These are phyloP conservation scores for Hydroisotoma schaefferi DNA, from an alignment of 2,888 invertebrate species.

Conservation along the genomic window DNA sequence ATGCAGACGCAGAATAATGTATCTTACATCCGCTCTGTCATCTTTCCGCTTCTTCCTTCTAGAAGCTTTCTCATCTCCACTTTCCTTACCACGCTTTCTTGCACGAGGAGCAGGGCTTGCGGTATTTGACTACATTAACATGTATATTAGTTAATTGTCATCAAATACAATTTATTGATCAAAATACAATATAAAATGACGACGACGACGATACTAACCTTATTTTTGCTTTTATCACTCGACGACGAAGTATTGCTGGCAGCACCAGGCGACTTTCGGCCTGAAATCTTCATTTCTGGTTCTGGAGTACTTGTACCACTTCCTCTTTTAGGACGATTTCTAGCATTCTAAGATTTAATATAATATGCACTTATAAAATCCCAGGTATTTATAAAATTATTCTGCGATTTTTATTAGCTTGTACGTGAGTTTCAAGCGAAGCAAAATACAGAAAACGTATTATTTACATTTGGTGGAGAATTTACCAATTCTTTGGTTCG, in stretches of 20 bases:
- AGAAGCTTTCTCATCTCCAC: conserved; percentile 59
- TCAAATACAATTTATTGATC: background rate
- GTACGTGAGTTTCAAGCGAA: background rate
- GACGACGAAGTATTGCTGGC: conserved; percentile 50
- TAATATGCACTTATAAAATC: conserved; percentile 1
- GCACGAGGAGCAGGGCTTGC: conserved; percentile 47
- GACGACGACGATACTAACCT: conserved; percentile 37
- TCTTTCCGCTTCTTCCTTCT: conserved; percentile 60
- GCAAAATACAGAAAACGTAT: background rate
- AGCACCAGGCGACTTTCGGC: conserved; percentile 51
- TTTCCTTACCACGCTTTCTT: conserved; percentile 48
- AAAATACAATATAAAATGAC: conserved; percentile 1
- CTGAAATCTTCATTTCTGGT: conserved; percentile 48
- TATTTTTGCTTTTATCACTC: conserved; percentile 54
- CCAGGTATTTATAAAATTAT: background rate
- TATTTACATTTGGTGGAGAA: conserved; percentile 42
- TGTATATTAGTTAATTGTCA: background rate
- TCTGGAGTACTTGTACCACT: conserved; percentile 53
- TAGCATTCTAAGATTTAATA: conserved; percentile 37
- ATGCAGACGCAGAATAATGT: background rate
- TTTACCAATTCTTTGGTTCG: conserved; percentile 69
- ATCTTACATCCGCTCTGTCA: conserved; percentile 58
- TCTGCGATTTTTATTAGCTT: no score
- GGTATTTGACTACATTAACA: conserved; percentile 42
- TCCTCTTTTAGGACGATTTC: conserved; percentile 50